Base-by-base conservation (phyloP, 2,888 invertebrate genomes). In the Hirtodrosophila duncani region DNA sequence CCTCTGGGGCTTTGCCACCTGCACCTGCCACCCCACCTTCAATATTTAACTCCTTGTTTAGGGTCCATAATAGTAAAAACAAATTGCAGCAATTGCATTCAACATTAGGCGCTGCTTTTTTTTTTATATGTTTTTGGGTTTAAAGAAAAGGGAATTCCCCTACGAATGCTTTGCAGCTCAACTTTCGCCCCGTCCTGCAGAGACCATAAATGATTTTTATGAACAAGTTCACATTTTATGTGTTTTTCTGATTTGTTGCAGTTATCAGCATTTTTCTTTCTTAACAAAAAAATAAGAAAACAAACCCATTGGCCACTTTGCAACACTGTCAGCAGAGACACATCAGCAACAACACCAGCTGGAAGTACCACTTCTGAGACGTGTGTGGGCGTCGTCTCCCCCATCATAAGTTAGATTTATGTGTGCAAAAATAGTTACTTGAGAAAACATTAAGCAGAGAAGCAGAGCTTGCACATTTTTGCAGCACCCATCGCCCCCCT, bases 61-160 rank as follows among this genome's bases (percentile, higher is more conserved):
- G n/a, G n/a, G n/a, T n/a, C n/a, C 62, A 64, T 72, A 70, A 66
- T 65, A 79, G 59, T 64, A 63, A 79, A 81, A 69, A 74, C 62
- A 80, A 80, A 81, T 74, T 71, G 79, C 64, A 38, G 74, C 69
- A 77, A 77, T 81, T 79, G 74, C 69, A 62, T 66, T 64, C 69
- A 77, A 67, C 69, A 71, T 79, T 70, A 66, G 65, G 31, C 39
- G 55, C 55, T 50, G 45, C 44, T 65, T 57, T 59, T 18, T 18
- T 44, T 48, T 48, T 26, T 29, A 39, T 45, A 48, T 46, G 56
- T 43, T 55, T 44, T 27, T 29, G 48, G 49, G 34, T 61, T 24
- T 39, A 36, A 46, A 53, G 34, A 48, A 36, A 48, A 42, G 50
- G 52, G 2, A n/a, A n/a, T n/a, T 9, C 1, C 3, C 9, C 10